These are phyloP conservation scores for Clistopyga incitator DNA, from an alignment of 2,888 invertebrate genomes.

Conservation along the genomic window DNA sequence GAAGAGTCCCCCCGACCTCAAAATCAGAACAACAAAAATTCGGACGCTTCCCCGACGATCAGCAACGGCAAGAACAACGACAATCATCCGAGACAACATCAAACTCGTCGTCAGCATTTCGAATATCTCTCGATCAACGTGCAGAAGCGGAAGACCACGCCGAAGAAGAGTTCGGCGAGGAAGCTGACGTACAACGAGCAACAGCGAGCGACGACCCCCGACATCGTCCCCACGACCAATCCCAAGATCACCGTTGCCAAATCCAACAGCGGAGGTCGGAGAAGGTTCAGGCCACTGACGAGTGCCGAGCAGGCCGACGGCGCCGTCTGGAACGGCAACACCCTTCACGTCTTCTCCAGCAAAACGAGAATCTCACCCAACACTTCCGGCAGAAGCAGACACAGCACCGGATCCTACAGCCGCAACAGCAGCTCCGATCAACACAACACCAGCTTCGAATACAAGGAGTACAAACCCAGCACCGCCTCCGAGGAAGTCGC, in stretches of 20 bases:
- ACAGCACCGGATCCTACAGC: slow-evolving; percentile 58
- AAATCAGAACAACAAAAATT: slow-evolving; percentile 9
- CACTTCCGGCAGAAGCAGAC: slow-evolving; percentile 61
- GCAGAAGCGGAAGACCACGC: slow-evolving; percentile 85
- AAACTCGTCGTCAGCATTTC: slow-evolving; percentile 88
- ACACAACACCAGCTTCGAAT: slow-evolving; percentile 73
- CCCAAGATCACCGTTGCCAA: slow-evolving; percentile 87
- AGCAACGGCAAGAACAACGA: slow-evolving; percentile 61
- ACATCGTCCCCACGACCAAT: slow-evolving; percentile 87
- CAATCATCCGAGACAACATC: slow-evolving; percentile 66
- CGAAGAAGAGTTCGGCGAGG: slow-evolving; percentile 86
- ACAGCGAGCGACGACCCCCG: slow-evolving; percentile 69
- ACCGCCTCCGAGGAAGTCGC: slow-evolving; percentile 93
- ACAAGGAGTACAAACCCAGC: slow-evolving; percentile 87
- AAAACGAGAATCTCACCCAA: slow-evolving; percentile 84
- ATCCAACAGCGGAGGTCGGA: slow-evolving; percentile 86
- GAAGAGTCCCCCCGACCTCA: slow-evolving; percentile 68
- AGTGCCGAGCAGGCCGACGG: slow-evolving; percentile 78
- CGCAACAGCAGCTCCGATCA: slow-evolving; percentile 77
- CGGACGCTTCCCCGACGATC: background rate
- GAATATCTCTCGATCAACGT: slow-evolving; percentile 90
- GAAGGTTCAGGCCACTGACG: slow-evolving; percentile 85
- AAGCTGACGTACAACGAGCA: slow-evolving; percentile 67
- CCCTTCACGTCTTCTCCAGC: slow-evolving; percentile 88
- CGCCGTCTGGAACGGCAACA: slow-evolving; percentile 89